Percentiles rank a stretch among this genome's conserved stretches.
phyloP scores from a whole-genome alignment of 1,140 invertebrate species.

The Meloidogyne exigua region DNA sequence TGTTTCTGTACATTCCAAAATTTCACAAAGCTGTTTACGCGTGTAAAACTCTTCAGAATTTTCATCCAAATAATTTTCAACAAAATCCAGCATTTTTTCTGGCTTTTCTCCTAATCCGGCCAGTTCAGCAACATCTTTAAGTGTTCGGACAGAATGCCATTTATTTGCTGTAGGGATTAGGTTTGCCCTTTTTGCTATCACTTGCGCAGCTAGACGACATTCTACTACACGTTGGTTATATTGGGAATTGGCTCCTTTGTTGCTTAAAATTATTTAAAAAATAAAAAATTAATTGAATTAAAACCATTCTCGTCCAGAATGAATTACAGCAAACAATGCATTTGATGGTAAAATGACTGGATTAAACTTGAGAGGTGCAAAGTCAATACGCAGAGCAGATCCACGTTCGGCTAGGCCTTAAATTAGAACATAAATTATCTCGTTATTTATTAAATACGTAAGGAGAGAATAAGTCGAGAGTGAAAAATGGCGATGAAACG shows the following conservation, averaged over 20 bases:
- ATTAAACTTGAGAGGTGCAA: conserved; percentile 79
- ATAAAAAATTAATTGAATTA: conserved; percentile 83
- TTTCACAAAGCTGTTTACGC: conserved; percentile 74
- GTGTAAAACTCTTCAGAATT: conserved; percentile 44
- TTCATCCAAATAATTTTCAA: conserved; percentile 22
- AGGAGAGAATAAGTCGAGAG: too few relatives aligned
- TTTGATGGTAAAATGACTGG: conserved; percentile 78
- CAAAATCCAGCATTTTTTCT: conserved; percentile 66
- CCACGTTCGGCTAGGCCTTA: conserved; percentile 84
- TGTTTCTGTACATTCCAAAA: conserved; percentile 71
- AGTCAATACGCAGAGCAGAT: conserved; percentile 78
- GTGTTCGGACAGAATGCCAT: conserved; percentile 37
- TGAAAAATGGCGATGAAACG: too few relatives aligned
- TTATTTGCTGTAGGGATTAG: not conserved
- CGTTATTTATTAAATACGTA: too few relatives aligned
- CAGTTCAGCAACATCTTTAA: conserved; percentile 63
- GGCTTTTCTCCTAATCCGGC: conserved; percentile 59
- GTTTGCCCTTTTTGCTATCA: conserved; percentile 57
- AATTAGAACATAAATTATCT: conserved; percentile 8
- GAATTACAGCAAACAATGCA: conserved; percentile 85
- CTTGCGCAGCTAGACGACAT: conserved; percentile 82
- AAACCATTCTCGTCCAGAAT: conserved; percentile 87
- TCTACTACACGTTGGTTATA: conserved; percentile 86
- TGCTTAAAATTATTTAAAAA: not conserved
- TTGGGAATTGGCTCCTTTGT: conserved; percentile 27